Evolutionary conservation across 2,113 vertebrate genomes (phyloP), one percentile per base, ranked within the genome.

Genomic region (Cyphomyrus plagiostoma): DNA sequence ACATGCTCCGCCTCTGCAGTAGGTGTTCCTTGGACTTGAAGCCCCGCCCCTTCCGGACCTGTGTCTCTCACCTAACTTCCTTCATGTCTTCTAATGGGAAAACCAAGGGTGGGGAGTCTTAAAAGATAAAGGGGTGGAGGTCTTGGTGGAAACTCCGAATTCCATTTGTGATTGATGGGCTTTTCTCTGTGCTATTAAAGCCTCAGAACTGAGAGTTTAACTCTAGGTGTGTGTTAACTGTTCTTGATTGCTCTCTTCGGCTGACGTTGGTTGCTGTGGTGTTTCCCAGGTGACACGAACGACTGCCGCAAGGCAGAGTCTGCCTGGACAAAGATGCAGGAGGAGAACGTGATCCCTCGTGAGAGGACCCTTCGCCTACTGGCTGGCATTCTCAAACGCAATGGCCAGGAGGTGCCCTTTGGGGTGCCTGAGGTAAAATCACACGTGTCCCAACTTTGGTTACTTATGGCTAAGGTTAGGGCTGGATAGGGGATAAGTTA

Each of bases 251-350:
- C 91, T 91, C 90, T 90, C 88, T 89, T 50, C 7, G 39, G 6
- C 39, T 88, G 52, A 49, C 39, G 6, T 35, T 35, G 35, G 84
- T 8, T 77, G 9, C 50, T 5, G 1, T n/a, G 82, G 91, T 46
- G 91, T 42, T 88, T 94, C 95, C 89, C 93, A 99, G 98, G 96
- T 84, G 88, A 93, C 30, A 97, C 90, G 0, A 92, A 93, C 45
- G 93, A 98, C 92, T 98, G 96, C 96, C 6, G 90, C 91, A 98
- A 95, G 91, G 98, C 98, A 49, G 97, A 97, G 49, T 92, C 94
- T 7, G 39, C 93, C 80, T 99, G 98, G 98, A 98, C 95, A 74
- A 99, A 98, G 96, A 98, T 99, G 94, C 97, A 99, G 93, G 98
- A 99, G 92, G 98, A 99, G 94, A 98, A 97, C 90, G 4, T 97